These are phyloP conservation scores for Pissodes strobi DNA, from an alignment of 1,140 invertebrate species.

Conservation along the genomic window DNA sequence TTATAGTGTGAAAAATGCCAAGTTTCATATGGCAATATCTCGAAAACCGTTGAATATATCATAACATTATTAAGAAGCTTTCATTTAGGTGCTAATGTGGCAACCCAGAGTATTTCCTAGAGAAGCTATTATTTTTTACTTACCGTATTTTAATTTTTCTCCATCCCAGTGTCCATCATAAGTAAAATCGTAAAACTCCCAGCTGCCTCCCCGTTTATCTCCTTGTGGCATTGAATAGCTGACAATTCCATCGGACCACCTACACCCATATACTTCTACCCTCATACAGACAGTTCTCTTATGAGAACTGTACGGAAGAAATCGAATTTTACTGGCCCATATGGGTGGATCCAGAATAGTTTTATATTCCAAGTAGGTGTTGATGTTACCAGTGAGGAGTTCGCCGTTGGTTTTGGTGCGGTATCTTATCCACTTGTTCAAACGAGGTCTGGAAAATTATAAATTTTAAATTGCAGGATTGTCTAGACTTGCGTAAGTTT, in stretches of 20 bases:
- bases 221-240: constrained; percentile 84
- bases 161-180: constrained; percentile 71
- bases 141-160: constrained; percentile 64
- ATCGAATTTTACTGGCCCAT: constrained; percentile 72
- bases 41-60: no score
- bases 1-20: no score
- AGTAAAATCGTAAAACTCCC: constrained; percentile 76
- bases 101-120: background rate
- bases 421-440: constrained; percentile 75
- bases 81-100: no score
- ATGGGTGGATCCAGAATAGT: constrained; percentile 73
- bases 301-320: constrained; percentile 74
- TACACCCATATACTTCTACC: constrained; percentile 76
- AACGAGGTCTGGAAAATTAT: constrained; percentile 58
- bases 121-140: background rate
- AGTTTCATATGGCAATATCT: no score
- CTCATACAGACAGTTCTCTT: constrained; percentile 77
- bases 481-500: background rate
- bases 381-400: constrained; percentile 78
- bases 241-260: constrained; percentile 73
- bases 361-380: constrained; percentile 79
- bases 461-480: background rate
- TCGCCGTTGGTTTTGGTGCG: constrained; percentile 65
- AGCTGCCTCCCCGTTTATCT: constrained; percentile 69
- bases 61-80: no score